A percentile compares a stretch with the other conserved stretches of the same genome.
Evolutionary conservation across 2,888 invertebrate genomes (phyloP).

Genomic region (Thelaira solivaga): DNA sequence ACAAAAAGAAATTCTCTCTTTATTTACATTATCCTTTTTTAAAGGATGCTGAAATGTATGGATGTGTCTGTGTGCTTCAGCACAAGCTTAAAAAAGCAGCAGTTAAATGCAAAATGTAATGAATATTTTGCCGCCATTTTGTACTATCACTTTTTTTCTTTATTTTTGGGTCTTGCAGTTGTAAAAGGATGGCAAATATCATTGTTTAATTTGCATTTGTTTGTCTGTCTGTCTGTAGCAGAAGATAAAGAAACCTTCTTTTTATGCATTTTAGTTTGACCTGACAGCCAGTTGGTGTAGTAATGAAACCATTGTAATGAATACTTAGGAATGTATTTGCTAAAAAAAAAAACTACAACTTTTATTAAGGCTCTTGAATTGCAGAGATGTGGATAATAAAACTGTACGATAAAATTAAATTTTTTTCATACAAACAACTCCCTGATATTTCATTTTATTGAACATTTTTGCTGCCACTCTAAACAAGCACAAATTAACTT

Average conservation of each 20-base stretch:
- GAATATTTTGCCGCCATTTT: constrained; percentile 31
- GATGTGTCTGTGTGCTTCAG: not conserved
- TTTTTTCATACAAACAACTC: no score
- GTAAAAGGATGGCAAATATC: not conserved
- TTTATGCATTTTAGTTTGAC: constrained; percentile 4
- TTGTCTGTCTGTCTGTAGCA: not conserved
- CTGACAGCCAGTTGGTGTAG: not conserved
- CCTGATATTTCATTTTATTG: no score
- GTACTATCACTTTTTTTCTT: not conserved
- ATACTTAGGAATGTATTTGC: no score
- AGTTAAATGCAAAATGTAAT: constrained; percentile 29
- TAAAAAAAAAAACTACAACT: no score
- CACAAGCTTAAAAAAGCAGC: not conserved
- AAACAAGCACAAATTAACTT: no score
- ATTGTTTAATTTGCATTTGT: constrained; percentile 35
- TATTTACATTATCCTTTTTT: no score
- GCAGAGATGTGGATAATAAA: no score
- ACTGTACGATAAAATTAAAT: no score
- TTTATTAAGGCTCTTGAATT: no score
- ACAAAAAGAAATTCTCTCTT: no score
- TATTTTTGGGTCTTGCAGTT: not conserved
- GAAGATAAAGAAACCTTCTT: not conserved
- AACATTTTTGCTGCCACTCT: no score
- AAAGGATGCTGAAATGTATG: not conserved
- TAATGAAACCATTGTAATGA: not conserved